A percentile compares a stretch with the other conserved stretches of the same genome.
Conservation (phyloP, 2,888 invertebrate genomes). For the Campoletis raptor region DNA sequence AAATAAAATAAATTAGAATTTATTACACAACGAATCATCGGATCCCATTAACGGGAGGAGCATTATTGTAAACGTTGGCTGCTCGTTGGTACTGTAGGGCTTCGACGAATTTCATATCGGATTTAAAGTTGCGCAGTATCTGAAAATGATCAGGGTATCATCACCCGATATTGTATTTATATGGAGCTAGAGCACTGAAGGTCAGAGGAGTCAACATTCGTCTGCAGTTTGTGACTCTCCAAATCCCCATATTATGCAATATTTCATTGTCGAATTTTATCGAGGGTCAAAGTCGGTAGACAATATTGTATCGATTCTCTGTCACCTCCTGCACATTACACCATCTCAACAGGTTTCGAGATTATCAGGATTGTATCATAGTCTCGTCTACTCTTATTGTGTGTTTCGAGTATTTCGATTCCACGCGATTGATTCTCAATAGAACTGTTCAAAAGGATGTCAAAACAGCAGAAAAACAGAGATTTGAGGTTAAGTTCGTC, state of each 20-base stretch:
- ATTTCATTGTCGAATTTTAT: background rate
- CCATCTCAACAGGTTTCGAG: slow-evolving; percentile 83
- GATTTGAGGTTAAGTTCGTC: background rate
- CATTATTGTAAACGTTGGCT: slow-evolving; percentile 32
- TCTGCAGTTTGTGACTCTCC: background rate
- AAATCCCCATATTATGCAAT: background rate
- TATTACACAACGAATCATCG: slow-evolving; percentile 59
- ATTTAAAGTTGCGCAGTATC: slow-evolving; percentile 72
- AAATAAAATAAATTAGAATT: slow-evolving; percentile 42
- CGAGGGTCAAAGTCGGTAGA: slow-evolving; percentile 22
- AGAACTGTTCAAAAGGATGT: background rate
- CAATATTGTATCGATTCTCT: slow-evolving; percentile 80
- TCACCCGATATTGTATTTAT: slow-evolving; percentile 60
- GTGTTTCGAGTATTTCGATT: slow-evolving; percentile 6
- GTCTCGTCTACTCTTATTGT: slow-evolving; percentile 20
- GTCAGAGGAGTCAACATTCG: background rate
- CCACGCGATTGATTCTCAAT: background rate
- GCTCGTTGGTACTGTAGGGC: background rate
- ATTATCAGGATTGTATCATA: slow-evolving; percentile 80
- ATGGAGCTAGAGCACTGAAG: slow-evolving; percentile 3
- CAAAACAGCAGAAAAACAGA: background rate
- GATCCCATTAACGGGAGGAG: slow-evolving; percentile 52
- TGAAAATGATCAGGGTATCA: slow-evolving; percentile 81
- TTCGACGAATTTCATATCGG: slow-evolving; percentile 26
- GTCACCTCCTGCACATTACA: slow-evolving; percentile 84